Conservation (phyloP, 2,797 vertebrate genomes). For the Vireo griseus region DNA sequence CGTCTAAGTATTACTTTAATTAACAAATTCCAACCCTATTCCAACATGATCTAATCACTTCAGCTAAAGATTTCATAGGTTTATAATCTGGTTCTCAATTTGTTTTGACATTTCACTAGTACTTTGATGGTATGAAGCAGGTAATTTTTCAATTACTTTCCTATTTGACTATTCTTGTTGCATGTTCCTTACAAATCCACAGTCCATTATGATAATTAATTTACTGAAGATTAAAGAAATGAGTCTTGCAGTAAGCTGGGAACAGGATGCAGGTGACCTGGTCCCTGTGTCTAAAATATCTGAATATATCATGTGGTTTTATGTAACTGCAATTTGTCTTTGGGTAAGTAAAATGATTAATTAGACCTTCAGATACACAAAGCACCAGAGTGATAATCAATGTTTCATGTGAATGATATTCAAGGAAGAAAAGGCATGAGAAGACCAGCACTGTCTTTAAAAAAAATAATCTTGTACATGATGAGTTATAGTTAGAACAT, state of each 20-base stretch:
- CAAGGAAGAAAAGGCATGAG: neutral
- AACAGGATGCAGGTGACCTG: neutral
- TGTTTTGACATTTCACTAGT: neutral
- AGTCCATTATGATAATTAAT: neutral
- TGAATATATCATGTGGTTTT: neutral
- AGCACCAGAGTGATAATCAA: neutral
- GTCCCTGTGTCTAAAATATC: neutral
- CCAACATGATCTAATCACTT: neutral
- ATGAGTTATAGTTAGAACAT: neutral
- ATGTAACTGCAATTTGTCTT: neutral
- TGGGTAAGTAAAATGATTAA: neutral
- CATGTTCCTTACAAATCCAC: neutral
- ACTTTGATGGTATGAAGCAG: neutral
- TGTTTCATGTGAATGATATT: neutral
- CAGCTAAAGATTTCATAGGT: neutral
- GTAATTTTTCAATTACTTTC: neutral
- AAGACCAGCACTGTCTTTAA: neutral
- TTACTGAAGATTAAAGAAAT: neutral
- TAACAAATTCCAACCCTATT: neutral
- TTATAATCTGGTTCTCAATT: neutral
- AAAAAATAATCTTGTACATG: neutral
- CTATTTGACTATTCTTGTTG: neutral
- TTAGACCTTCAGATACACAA: neutral
- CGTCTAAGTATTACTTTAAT: neutral
- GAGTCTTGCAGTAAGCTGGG: neutral